Conservation (phyloP, 2,797 vertebrate genomes). For the Iguana delicatissima region DNA sequence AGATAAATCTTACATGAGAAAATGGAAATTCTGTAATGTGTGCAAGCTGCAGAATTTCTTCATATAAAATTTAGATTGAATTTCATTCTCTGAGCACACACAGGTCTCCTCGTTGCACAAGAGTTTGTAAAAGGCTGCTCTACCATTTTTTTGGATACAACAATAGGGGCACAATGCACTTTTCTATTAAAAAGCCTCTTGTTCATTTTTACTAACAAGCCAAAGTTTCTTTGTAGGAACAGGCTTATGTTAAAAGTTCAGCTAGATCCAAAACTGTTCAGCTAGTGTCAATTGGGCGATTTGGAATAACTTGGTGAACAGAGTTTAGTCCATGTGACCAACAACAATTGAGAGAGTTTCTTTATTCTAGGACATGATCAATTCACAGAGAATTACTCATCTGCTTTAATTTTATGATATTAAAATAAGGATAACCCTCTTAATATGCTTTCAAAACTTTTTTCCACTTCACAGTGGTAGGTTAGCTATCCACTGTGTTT, state of each 20-base stretch:
- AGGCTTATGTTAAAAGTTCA: neutral
- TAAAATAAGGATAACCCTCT: neutral
- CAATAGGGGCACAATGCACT: neutral
- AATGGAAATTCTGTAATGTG: neutral
- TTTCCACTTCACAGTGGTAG: neutral
- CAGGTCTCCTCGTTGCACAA: neutral
- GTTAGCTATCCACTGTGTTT: neutral
- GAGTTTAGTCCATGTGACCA: slow-evolving; percentile 14
- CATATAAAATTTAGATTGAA: neutral
- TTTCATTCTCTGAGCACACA: slow-evolving; percentile 19
- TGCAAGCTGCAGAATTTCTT: neutral
- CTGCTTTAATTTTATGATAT: neutral
- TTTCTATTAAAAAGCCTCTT: neutral
- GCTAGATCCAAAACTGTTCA: neutral
- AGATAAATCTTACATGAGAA: neutral
- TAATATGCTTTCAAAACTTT: slow-evolving; percentile 15
- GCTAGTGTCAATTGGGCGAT: neutral
- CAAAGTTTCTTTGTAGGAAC: neutral
- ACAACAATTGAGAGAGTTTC: slow-evolving; percentile 8
- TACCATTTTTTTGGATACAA: neutral
- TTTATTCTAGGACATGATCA: slow-evolving; percentile 1
- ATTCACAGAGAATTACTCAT: slow-evolving; percentile 23
- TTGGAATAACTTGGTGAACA: neutral
- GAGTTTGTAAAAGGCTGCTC: neutral
- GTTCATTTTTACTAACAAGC: neutral